A percentile compares a stretch with the other conserved stretches of the same genome.
Evolutionary conservation across 2,113 vertebrate genomes (phyloP).

Genomic region (Vombatus ursinus): DNA sequence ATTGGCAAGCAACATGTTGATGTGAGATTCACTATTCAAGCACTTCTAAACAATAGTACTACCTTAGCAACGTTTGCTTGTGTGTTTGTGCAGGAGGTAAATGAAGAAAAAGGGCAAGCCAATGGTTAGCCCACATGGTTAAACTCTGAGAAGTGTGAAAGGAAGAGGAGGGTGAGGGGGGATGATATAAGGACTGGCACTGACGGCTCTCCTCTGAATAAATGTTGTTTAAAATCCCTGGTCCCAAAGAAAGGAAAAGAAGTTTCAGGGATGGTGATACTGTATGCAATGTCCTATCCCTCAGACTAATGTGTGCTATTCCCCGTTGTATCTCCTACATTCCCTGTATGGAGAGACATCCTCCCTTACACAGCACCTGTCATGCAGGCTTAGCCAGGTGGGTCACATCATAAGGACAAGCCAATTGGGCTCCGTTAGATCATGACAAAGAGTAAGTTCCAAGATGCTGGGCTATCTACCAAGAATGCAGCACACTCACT

Average conservation of each 20-base stretch:
- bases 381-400: constrained; percentile 40
- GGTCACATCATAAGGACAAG: constrained; percentile 30
- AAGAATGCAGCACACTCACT: constrained; percentile 59
- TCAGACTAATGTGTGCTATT: neutral
- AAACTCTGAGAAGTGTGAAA: too few species aligned
- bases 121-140: too few species aligned
- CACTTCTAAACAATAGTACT: constrained; percentile 15
- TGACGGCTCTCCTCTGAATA: neutral
- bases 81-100: too few species aligned
- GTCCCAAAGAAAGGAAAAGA: constrained; percentile 29
- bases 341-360: neutral
- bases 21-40: constrained; percentile 23
- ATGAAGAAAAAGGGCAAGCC: too few species aligned
- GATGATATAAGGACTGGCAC: neutral
- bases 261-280: neutral
- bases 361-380: constrained; percentile 1
- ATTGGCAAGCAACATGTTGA: constrained; percentile 22
- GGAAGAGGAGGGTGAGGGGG: neutral
- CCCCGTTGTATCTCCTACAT: neutral
- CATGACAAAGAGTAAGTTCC: constrained; percentile 66
- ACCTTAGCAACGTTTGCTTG: neutral
- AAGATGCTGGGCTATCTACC: constrained; percentile 54
- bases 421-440: constrained; percentile 66
- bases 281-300: neutral
- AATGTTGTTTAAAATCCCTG: constrained; percentile 24